phyloP scores from a whole-genome alignment of 2,797 vertebrate genomes.

The Sebastes oblongus region DNA sequence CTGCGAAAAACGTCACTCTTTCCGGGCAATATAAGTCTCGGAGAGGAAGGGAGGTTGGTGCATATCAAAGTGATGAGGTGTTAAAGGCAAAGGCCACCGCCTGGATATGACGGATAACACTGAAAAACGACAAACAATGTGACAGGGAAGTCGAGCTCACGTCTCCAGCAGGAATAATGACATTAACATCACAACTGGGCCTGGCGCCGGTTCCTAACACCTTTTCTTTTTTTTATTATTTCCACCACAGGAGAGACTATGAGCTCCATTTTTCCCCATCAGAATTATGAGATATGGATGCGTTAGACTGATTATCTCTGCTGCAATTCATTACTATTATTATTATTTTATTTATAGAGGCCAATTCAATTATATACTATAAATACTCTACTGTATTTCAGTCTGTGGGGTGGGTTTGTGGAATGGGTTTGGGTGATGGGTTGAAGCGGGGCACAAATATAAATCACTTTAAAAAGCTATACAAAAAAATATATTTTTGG shows the following conservation, averaged over 20 bases:
- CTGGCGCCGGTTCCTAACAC: conserved; percentile 80
- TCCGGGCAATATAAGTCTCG: conserved; percentile 87
- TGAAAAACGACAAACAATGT: conserved; percentile 83
- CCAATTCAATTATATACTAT: background rate
- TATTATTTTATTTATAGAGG: no score
- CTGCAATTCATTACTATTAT: background rate
- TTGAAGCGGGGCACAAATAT: no score
- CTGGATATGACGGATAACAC: conserved; percentile 89
- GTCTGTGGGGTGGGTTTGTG: no score
- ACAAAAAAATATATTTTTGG: no score
- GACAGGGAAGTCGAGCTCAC: conserved; percentile 84
- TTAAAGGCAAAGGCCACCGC: conserved; percentile 85
- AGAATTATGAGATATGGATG: background rate
- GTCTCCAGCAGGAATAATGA: conserved; percentile 82
- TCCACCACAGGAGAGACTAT: conserved; percentile 12
- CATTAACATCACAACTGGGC: conserved; percentile 86
- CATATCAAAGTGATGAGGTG: conserved; percentile 94
- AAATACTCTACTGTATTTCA: background rate
- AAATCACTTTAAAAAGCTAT: no score
- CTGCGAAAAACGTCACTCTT: conserved; percentile 88
- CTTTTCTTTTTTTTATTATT: conserved; percentile 36
- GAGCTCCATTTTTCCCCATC: background rate
- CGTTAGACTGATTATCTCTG: background rate
- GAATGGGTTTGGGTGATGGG: no score
- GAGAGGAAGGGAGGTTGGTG: conserved; percentile 85